phyloP scores from a whole-genome alignment of 2,113 vertebrate genomes.

The Mastomys coucha region DNA sequence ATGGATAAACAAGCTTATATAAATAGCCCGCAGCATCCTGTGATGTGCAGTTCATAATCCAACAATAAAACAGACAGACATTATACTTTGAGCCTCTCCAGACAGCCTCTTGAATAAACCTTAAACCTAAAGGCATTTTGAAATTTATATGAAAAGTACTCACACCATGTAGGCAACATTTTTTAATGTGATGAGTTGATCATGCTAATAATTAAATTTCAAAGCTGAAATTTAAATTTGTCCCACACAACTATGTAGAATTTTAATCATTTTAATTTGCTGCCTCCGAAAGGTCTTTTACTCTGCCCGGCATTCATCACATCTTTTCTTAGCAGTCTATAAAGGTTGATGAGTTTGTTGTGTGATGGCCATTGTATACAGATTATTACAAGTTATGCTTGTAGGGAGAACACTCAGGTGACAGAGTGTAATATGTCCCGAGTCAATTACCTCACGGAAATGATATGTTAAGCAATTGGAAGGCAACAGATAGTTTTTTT shows the following conservation, averaged over 20 bases:
- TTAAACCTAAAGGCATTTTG: conserved; percentile 82
- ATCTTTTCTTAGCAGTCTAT: conserved; percentile 84
- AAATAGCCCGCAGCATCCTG: conserved; percentile 79
- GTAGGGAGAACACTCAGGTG: conserved; percentile 81
- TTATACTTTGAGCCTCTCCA: conserved; percentile 71
- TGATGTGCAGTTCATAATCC: conserved; percentile 79
- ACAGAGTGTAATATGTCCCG: conserved; percentile 83
- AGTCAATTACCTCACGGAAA: conserved; percentile 89
- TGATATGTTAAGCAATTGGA: conserved; percentile 85
- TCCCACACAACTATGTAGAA: conserved; percentile 63
- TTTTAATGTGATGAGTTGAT: conserved; percentile 68
- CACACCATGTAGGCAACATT: conserved; percentile 47
- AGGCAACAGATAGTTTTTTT: conserved; percentile 87
- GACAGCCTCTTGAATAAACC: conserved; percentile 81
- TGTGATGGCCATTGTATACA: conserved; percentile 81
- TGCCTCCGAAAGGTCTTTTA: conserved; percentile 80
- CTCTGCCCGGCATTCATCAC: conserved; percentile 78
- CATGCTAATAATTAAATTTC: conserved; percentile 84
- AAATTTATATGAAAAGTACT: conserved; percentile 82
- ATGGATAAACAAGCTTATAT: conserved; percentile 83
- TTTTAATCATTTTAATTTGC: conserved; percentile 85
- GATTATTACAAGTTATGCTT: conserved; percentile 83
- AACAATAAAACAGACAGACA: conserved; percentile 81
- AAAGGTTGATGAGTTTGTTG: conserved; percentile 86
- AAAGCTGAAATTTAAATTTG: conserved; percentile 84